A percentile compares a stretch with the other conserved stretches of the same genome.
Evolutionary conservation across 2,888 invertebrate species (phyloP).

Genomic region (Lobophora halterata): DNA sequence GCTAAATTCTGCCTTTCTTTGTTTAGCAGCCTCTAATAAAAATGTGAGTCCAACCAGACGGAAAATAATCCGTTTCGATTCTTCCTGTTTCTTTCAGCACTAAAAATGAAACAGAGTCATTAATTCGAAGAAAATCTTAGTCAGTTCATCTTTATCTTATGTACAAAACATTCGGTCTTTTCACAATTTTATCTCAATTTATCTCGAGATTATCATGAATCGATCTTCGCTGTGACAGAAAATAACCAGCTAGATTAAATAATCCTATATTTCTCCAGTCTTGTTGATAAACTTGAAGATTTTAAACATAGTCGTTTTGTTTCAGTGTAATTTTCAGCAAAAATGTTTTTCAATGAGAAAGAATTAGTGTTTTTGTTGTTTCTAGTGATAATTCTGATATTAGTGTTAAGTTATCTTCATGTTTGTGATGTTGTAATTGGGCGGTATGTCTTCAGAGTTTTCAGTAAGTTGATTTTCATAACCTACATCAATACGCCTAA

Average conservation of each 20-base stretch:
- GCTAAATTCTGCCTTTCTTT: no score
- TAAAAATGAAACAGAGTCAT: no score
- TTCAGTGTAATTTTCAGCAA: slow-evolving; percentile 10
- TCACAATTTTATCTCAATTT: slow-evolving; percentile 2
- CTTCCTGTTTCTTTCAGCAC: no score
- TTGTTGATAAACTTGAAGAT: neutral
- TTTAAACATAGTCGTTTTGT: slow-evolving; percentile 1
- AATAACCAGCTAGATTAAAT: slow-evolving; percentile 5
- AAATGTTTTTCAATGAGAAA: slow-evolving; percentile 55
- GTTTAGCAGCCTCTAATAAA: no score
- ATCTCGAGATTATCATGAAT: slow-evolving; percentile 11
- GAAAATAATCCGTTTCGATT: no score
- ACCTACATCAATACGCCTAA: neutral
- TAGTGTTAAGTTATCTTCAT: slow-evolving; percentile 58
- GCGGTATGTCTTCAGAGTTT: slow-evolving; percentile 53
- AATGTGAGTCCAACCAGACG: no score
- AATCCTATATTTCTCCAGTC: neutral
- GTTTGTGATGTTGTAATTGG: slow-evolving; percentile 60
- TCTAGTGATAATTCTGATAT: slow-evolving; percentile 40
- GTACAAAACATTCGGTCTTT: no score
- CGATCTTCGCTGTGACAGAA: slow-evolving; percentile 6
- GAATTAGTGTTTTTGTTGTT: slow-evolving; percentile 56
- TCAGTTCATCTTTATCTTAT: no score
- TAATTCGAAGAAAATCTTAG: no score
- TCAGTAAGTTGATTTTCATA: slow-evolving; percentile 51